Base-by-base conservation (phyloP, 30 jellyfish, hydroid and myxozoan genomes). In the Nemopilema nomurai region DNA sequence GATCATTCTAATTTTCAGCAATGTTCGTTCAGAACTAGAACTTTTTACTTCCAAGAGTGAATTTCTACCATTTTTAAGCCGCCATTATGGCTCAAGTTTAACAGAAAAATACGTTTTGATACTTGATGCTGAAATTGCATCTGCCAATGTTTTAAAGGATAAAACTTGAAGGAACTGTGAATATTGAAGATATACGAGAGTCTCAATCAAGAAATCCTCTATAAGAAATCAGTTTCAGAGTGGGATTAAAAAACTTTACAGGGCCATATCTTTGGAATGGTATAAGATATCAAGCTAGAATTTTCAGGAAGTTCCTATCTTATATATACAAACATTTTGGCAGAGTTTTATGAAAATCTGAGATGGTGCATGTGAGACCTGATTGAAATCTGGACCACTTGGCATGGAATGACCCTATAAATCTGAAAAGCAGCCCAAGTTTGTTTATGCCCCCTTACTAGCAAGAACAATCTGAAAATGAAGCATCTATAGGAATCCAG, bases 231-330 rank as follows among this genome's bases (percentile, higher is more conserved):
- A 62, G 28, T 31, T 8, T 70, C 81, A 32, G 81, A 67, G 16
- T 67, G 17, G 32, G 22, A 67, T 9, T 9, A 7, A 1, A 4
- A 1, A 69, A 28, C 7, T n/a, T n/a, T n/a, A n/a, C n/a, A n/a
- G n/a, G n/a, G n/a, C n/a, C n/a, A n/a, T n/a, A n/a, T n/a, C n/a
- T 70, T 70, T 70, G 63, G 81, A 32, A 70, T 25, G 69, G 81
- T 32, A 70, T 70, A 70, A 70, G 63, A 70, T 70, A 32, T 70
- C 81, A 25, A 70, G 9, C 81, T 70, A 32, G 28, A 70, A 70
- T 70, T 70, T 70, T 70, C 69, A 70, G 81, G 81, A 70, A 21
- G 63, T 70, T 70, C 21, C 8, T 64, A 20, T 6, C 23, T 70
- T 32, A 70, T 25, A 70, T 28, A 32, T 70, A 23, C 23, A 70